These are phyloP conservation scores for Lanius collurio DNA, from an alignment of 2,113 vertebrate species.

Conservation along the genomic window DNA sequence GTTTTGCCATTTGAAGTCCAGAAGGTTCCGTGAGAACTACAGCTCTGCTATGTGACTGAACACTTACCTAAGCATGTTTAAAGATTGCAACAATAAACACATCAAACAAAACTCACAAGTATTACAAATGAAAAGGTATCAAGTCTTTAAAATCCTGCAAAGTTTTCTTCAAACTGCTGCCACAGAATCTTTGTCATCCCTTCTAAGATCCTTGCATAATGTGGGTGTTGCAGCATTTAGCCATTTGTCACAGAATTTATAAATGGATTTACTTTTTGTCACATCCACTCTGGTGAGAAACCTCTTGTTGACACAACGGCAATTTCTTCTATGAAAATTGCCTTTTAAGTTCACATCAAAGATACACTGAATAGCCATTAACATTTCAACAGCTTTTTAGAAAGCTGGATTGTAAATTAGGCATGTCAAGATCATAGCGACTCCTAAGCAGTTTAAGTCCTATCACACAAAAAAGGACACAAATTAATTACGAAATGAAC, in stretches of 20 bases:
- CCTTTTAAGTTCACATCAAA: conserved; percentile 1
- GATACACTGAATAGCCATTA: not conserved
- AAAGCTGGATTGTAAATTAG: not conserved
- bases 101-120: not conserved
- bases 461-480: not conserved
- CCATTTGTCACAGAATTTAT: not conserved
- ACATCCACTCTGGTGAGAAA: not conserved
- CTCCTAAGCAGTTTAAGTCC: not conserved
- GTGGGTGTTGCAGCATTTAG: not conserved
- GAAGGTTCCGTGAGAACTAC: not conserved
- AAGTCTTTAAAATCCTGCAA: not conserved
- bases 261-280: conserved; percentile 13
- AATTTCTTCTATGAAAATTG: not conserved
- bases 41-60: not conserved
- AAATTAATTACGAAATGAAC: not conserved
- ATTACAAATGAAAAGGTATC: not conserved
- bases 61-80: not conserved
- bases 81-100: not conserved
- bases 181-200: not conserved
- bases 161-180: not conserved
- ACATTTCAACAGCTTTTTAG: not conserved
- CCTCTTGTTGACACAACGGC: not conserved
- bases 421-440: not conserved
- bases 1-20: not conserved
- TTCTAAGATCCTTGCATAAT: not conserved